A percentile compares a stretch with the other conserved stretches of the same genome.
Conservation (phyloP, 2,797 vertebrate species). For the Crax fasciolata region DNA sequence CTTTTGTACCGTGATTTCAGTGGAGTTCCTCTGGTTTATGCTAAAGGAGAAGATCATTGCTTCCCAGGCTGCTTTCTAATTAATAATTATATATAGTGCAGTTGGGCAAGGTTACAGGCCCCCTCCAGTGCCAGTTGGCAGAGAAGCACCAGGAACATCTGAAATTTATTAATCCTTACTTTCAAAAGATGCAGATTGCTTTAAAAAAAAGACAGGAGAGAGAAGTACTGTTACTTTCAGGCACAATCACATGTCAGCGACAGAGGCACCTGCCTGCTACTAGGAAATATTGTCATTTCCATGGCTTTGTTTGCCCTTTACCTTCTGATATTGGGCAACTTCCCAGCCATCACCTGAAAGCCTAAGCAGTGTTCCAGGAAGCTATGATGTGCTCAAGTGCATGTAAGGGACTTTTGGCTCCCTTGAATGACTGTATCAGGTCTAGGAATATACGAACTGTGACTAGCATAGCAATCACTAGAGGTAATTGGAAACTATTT, state of each 20-base stretch:
- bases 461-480: conserved; percentile 55
- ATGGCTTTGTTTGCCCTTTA: conserved; percentile 59
- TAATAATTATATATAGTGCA: conserved; percentile 77
- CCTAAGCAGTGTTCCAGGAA: conserved; percentile 63
- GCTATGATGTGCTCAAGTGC: not conserved
- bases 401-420: conserved; percentile 53
- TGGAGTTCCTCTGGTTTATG: conserved; percentile 21
- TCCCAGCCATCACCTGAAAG: conserved; percentile 75
- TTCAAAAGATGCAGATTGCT: conserved; percentile 32
- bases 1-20: conserved; percentile 28
- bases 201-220: not conserved
- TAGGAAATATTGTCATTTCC: conserved; percentile 32
- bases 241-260: not conserved
- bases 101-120: conserved; percentile 43
- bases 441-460: conserved; percentile 48
- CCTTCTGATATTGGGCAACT: conserved; percentile 60
- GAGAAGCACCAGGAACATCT: not conserved
- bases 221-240: not conserved
- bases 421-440: conserved; percentile 1
- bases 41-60: conserved; percentile 48
- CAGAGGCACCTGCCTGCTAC: not conserved
- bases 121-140: conserved; percentile 50
- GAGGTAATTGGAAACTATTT: conserved; percentile 58
- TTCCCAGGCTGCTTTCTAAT: conserved; percentile 74
- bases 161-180: conserved; percentile 65